Evolutionary conservation across 2,888 invertebrate genomes (phyloP).

Genomic region (Agriopis marginaria): DNA sequence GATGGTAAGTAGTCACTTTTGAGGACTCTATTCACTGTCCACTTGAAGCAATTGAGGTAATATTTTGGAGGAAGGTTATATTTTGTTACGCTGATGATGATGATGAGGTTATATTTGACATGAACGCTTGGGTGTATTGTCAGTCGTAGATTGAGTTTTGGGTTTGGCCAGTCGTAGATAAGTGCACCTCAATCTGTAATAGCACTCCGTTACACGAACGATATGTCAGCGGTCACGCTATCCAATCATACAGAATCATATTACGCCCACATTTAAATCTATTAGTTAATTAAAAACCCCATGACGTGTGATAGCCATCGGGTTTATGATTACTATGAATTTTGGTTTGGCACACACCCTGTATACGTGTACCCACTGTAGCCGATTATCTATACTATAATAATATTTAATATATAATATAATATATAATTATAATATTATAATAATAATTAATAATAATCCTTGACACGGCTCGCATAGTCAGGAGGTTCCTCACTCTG

Average conservation of each 20-base stretch:
- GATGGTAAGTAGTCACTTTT: too few species aligned
- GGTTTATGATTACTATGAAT: conserved; percentile 55
- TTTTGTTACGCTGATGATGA: too few species aligned
- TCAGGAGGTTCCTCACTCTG: too few species aligned
- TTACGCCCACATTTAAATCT: conserved; percentile 65
- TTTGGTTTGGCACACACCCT: conserved; percentile 44
- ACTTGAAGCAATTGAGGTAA: too few species aligned
- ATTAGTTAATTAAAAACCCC: conserved; percentile 71
- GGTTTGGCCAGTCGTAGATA: conserved; percentile 12
- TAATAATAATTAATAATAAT: too few species aligned
- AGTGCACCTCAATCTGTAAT: conserved; percentile 24
- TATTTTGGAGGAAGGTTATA: too few species aligned
- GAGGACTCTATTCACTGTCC: too few species aligned
- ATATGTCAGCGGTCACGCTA: conserved; percentile 33
- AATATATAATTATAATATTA: too few species aligned
- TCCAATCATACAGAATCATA: conserved; percentile 31
- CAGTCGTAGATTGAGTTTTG: conserved; percentile 3
- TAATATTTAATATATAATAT: too few species aligned
- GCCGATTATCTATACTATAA: not conserved
- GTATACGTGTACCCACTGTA: conserved; percentile 2
- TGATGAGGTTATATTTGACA: too few species aligned
- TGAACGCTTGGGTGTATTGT: not conserved
- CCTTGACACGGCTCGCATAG: too few species aligned
- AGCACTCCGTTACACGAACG: conserved; percentile 19
- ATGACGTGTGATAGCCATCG: conserved; percentile 64